Base-by-base conservation (phyloP, 2,113 vertebrate species). In the Podarcis cretensis region DNA sequence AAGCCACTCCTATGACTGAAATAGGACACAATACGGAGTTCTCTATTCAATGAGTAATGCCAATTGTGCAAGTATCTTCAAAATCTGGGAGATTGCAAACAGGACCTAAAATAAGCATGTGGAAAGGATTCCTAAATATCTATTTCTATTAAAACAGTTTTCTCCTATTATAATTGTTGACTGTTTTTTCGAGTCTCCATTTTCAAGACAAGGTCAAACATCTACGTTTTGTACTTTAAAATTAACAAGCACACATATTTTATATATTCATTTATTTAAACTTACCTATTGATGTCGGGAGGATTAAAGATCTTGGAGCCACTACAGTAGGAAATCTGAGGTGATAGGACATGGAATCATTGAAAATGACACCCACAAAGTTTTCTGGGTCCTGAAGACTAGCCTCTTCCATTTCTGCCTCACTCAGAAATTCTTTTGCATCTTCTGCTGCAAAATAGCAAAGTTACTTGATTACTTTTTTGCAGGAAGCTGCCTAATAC, bases 351-450 rank as follows among this genome's bases (percentile, higher is more conserved):
- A 95, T 93, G 82, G 93, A 59, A 5, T 96, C 96, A 66, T 90
- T 96, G 92, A 98, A 98, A 87, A 97, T 93, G 0, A 97, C 83
- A 0, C 97, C 97, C 48, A 97, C 96, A 0, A 98, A 97, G 43
- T 66, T 91, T 1, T 89, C 84, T 37, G 87, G 23, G 6, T 95
- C 96, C 30, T 89, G 91, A 25, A 90, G n/a, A 78, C 96, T 96
- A 2, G 97, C 94, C 54, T 94, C 83, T 2, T 96, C 57, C 93
- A 97, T 91, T 85, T 97, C 95, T 77, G 95, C 93, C 75, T 97
- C 97, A 0, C 90, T 95, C 80, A 93, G 2, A 89, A 96, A 98
- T 75, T 96, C 96, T 92, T 96, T 95, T 0, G 94, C 95, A 82
- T 90, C 69, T 89, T 97, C 84, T 5, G 87, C 97, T 97, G 89